These are phyloP conservation scores for Andrena cerasifolii DNA, from an alignment of 1,140 invertebrate genomes.

Conservation along the genomic window DNA sequence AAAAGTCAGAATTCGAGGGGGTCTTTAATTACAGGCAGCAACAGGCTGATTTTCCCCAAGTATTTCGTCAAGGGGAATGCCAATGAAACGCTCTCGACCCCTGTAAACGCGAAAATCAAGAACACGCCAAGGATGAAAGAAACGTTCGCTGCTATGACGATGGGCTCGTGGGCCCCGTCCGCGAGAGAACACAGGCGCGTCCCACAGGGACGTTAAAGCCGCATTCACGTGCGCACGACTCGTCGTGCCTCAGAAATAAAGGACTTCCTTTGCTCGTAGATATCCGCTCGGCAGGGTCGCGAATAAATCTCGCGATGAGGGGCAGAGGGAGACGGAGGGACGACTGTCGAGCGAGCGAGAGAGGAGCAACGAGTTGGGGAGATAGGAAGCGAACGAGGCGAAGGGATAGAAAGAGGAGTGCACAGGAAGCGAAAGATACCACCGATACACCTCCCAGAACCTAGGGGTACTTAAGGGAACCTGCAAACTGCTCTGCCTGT, in stretches of 20 bases:
- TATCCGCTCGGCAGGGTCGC: conserved; percentile 54
- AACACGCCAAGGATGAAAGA: background rate
- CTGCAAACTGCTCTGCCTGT: too few species aligned
- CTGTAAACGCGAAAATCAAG: background rate
- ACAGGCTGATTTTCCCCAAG: background rate
- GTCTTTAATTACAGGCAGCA: background rate
- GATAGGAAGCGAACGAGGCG: conserved; percentile 29
- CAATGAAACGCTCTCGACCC: background rate
- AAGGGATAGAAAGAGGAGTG: conserved; percentile 26
- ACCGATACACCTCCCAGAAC: conserved; percentile 31
- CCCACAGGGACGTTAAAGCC: conserved; percentile 38
- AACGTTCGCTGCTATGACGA: too few species aligned
- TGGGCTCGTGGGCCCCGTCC: background rate
- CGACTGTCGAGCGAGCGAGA: background rate
- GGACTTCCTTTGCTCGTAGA: conserved; percentile 55
- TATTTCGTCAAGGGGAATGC: background rate
- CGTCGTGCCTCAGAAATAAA: conserved; percentile 54
- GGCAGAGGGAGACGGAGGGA: conserved; percentile 24
- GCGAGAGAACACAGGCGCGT: conserved; percentile 26
- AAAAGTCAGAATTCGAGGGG: background rate
- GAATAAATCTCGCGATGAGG: conserved; percentile 63
- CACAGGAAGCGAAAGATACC: conserved; percentile 33
- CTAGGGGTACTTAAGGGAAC: background rate
- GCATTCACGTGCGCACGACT: conserved; percentile 43
- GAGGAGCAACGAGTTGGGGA: background rate